Evolutionary conservation across 37 sponge, comb jelly and placozoan genomes (phyloP).

Genomic region (Agelas oroides): DNA sequence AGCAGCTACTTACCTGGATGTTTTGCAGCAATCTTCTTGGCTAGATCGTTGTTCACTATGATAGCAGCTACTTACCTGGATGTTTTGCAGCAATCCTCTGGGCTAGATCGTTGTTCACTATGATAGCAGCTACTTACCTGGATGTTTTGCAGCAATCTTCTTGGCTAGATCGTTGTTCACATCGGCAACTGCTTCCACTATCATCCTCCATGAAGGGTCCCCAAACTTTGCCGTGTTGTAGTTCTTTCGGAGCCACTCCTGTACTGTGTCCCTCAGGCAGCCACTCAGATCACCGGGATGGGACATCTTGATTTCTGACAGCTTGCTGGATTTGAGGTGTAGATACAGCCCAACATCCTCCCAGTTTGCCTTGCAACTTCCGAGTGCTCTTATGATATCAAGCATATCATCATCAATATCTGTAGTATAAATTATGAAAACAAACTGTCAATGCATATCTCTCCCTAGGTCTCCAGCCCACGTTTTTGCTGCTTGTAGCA

Average conservation of each 20-base stretch:
- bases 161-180: neutral
- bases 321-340: neutral
- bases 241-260: neutral
- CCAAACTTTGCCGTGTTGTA: neutral
- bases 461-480: too few species aligned
- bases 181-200: constrained; percentile 3
- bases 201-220: constrained; percentile 3
- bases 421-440: too few species aligned
- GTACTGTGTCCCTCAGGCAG: neutral
- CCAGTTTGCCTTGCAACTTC: neutral
- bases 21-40: too few species aligned
- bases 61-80: too few species aligned
- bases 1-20: too few species aligned
- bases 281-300: neutral
- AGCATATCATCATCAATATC: neutral
- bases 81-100: too few species aligned
- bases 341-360: neutral
- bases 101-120: too few species aligned
- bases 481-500: too few species aligned
- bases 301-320: neutral
- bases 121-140: too few species aligned
- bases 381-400: neutral
- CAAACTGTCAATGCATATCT: too few species aligned
- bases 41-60: too few species aligned
- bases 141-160: neutral